Evolutionary conservation across 2,113 vertebrate species (phyloP).

Genomic region (Uria lomvia): DNA sequence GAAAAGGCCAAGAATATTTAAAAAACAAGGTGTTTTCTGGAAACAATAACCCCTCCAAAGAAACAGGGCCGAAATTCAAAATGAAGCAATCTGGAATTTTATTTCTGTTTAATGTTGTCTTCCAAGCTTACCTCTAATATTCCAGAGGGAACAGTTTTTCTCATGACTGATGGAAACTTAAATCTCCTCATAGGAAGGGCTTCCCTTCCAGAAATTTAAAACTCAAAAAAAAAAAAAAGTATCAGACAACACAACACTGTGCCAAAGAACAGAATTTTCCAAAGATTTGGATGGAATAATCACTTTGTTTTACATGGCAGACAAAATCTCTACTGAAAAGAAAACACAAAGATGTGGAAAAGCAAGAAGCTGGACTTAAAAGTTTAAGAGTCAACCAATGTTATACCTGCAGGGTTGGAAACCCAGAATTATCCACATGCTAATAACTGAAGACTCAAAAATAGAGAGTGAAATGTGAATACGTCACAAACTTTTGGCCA

Average conservation of each 20-base stretch:
- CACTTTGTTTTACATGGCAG: conserved; percentile 70
- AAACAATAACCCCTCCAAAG: background rate
- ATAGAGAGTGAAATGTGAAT: background rate
- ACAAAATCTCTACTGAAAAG: conserved; percentile 62
- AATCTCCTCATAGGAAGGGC: conserved; percentile 51
- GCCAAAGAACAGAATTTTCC: conserved; percentile 66
- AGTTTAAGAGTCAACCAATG: conserved; percentile 24
- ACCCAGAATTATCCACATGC: background rate
- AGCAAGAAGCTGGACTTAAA: conserved; percentile 36
- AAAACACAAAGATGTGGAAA: conserved; percentile 58
- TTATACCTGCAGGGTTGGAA: conserved; percentile 22
- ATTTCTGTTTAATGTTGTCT: conserved; percentile 49
- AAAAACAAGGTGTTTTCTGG: conserved; percentile 17
- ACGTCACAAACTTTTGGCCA: background rate
- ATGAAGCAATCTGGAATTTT: conserved; percentile 39
- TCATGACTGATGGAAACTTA: conserved; percentile 70
- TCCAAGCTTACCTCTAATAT: conserved; percentile 12
- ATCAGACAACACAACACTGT: conserved; percentile 30
- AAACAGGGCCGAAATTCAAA: background rate
- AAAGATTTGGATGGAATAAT: conserved; percentile 51
- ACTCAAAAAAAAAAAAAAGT: background rate
- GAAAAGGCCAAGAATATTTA: background rate
- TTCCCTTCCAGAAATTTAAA: conserved; percentile 71
- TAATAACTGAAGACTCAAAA: background rate
- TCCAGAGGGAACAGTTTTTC: conserved; percentile 55